Evolutionary conservation across 2,797 vertebrate species (phyloP).

Genomic region (Coregonus sp.): DNA sequence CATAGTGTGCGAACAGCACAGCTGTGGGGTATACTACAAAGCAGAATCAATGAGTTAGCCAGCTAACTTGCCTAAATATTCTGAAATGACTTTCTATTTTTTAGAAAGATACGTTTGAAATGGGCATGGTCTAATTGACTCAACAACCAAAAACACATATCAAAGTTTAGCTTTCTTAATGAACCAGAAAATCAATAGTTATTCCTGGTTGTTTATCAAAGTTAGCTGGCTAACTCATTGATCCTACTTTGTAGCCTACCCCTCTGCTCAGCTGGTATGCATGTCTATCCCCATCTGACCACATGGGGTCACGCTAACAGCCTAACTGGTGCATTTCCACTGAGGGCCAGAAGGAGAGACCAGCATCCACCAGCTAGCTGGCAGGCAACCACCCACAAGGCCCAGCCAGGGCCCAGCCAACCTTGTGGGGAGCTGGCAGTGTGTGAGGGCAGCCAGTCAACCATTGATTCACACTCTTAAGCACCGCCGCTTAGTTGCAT

Average conservation of each 20-base stretch:
- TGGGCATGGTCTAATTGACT: too few relatives aligned
- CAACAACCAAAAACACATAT: too few relatives aligned
- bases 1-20: not conserved
- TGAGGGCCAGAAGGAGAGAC: not conserved
- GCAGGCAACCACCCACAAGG: not conserved
- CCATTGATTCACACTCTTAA: not conserved
- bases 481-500: not conserved
- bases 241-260: too few relatives aligned
- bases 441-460: conserved; percentile 3
- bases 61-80: too few relatives aligned
- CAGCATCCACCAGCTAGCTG: not conserved
- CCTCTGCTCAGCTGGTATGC: too few relatives aligned
- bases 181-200: too few relatives aligned
- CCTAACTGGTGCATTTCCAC: not conserved
- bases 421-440: conserved; percentile 14
- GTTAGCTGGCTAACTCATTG: too few relatives aligned
- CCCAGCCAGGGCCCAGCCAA: conserved; percentile 4
- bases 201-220: too few relatives aligned
- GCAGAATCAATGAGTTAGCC: too few relatives aligned
- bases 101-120: too few relatives aligned
- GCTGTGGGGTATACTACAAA: not conserved
- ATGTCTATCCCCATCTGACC: conserved; percentile 9
- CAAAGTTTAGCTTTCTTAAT: too few relatives aligned
- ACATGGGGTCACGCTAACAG: conserved; percentile 17
- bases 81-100: too few relatives aligned